Conservation (phyloP, 2,888 invertebrate genomes). For the Drosophila multiciliata region DNA sequence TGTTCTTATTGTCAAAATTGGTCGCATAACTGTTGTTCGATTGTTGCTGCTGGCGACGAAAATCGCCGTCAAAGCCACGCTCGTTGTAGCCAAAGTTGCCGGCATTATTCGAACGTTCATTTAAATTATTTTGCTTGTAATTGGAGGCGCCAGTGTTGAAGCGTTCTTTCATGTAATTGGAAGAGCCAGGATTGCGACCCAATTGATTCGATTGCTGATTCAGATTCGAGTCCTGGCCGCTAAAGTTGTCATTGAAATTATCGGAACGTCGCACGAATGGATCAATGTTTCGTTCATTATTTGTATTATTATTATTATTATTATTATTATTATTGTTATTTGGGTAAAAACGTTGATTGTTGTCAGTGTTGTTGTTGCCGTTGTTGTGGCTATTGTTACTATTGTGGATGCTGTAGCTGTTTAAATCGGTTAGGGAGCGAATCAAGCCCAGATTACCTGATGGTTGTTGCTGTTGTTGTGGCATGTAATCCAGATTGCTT, state of each 20-base stretch:
- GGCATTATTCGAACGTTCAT: neutral
- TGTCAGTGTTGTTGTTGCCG: constrained; percentile 12
- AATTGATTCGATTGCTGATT: neutral
- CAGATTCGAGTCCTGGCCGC: neutral
- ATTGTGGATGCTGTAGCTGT: constrained; percentile 12
- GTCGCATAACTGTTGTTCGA: neutral
- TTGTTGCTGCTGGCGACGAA: constrained; percentile 2
- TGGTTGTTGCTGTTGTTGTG: constrained; percentile 8
- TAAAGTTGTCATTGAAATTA: constrained; percentile 4
- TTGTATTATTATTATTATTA: constrained; percentile 3
- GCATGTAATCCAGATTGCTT: constrained; percentile 14
- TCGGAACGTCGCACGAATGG: neutral
- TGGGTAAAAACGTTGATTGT: constrained; percentile 20
- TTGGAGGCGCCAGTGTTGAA: neutral
- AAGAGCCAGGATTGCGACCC: constrained; percentile 2
- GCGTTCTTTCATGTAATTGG: neutral
- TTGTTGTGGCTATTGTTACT: constrained; percentile 24
- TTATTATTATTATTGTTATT: constrained; percentile 12
- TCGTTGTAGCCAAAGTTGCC: constrained; percentile 7
- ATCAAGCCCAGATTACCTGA: constrained; percentile 13
- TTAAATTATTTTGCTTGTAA: constrained; percentile 2
- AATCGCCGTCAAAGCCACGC: constrained; percentile 1
- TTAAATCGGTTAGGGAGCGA: constrained; percentile 35
- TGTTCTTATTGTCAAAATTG: constrained; percentile 17
- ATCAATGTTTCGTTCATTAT: constrained; percentile 7